A percentile compares a stretch with the other conserved stretches of the same genome.
phyloP scores from a whole-genome alignment of 2,797 vertebrate species.

The Calcarius lapponicus region DNA sequence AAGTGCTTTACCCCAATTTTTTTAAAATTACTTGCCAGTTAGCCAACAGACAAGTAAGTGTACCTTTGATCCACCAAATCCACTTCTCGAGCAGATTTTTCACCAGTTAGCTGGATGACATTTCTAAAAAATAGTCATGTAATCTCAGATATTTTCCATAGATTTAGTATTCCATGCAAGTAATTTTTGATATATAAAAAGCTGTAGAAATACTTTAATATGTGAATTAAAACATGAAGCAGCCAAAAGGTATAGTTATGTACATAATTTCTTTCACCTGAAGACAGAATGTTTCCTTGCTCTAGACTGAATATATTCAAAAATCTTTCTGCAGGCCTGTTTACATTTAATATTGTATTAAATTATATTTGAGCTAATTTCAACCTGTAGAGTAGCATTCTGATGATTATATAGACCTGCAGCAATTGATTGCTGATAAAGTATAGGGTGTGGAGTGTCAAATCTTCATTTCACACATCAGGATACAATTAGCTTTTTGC shows the following conservation, averaged over 20 bases:
- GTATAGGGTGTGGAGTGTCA: background rate
- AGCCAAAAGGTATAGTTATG: background rate
- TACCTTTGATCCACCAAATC: background rate
- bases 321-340: background rate
- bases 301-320: background rate
- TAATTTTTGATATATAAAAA: background rate
- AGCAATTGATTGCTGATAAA: background rate
- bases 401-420: background rate
- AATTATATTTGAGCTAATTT: conserved; percentile 11
- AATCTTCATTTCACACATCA: conserved; percentile 15
- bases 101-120: background rate
- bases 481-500: background rate
- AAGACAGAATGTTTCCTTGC: background rate
- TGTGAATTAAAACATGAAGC: background rate
- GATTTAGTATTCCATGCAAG: background rate
- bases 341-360: background rate
- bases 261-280: background rate
- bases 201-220: background rate
- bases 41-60: background rate
- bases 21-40: background rate
- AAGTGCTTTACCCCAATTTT: rapidly evolving
- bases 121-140: background rate
- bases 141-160: background rate
- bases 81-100: background rate
- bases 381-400: background rate